Evolutionary conservation across 2,888 invertebrate genomes (phyloP), one percentile per base, ranked within the genome.

Genomic region (Apocheima hispidaria): DNA sequence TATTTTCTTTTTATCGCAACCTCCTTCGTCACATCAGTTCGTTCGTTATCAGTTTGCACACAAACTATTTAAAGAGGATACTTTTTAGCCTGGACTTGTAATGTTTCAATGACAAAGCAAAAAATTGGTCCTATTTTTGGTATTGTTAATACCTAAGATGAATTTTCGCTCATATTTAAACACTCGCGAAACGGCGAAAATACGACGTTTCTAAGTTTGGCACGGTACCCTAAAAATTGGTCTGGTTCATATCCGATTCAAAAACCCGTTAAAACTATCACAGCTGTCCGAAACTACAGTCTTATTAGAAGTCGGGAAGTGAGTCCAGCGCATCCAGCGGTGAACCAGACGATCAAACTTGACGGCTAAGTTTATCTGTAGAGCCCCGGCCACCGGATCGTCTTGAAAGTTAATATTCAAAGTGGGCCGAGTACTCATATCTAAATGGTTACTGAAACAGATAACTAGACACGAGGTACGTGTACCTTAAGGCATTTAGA

Each of bases 311-410:
- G 44, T 60, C 40, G 7, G 5, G 9, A 62, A 49, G 54, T 23
- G 54, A 61, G 49, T 51, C 55, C 36, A 50, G 57, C 60, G 59
- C 60, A 60, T 40, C 60, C 23, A 46, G 60, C 51, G 63, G 63
- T 41, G 63, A 52, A 36, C 51, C 53, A 52, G 66, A 44, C 60
- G 54, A 60, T 66, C 58, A 55, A 66, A 63, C 66, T 66, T 60
- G 41, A 40, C 38, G 51, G 36, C 52, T 18, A 66, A 63, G 48
- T 63, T 66, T 52, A 46, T 56, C 63, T 55, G 20, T 26, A 40
- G 26, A 43, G 14, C 38, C 7, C 23, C 26, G 30, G 44, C 43
- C 30, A 55, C 53, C 49, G 28, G 48, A 52, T 50, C 49, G 56
- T 57, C 57, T 49, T 49, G 30, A 53, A 60, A 64, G 53, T 60